A percentile compares a stretch with the other conserved stretches of the same genome.
These are phyloP conservation scores for Rhinoraja longicauda DNA, from an alignment of 2,797 vertebrate genomes.

Conservation along the genomic window DNA sequence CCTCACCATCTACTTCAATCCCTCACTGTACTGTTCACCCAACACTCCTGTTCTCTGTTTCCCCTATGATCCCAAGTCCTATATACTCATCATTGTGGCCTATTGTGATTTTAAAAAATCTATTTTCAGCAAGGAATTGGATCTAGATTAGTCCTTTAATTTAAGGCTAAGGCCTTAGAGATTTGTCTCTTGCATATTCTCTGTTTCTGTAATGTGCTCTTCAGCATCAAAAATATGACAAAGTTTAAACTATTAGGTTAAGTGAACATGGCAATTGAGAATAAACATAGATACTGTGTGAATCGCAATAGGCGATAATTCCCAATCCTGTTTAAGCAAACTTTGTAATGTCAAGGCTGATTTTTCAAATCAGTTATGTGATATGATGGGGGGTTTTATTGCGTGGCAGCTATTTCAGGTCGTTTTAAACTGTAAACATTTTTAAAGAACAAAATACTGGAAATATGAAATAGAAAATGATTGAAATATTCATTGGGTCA, in stretches of 20 bases:
- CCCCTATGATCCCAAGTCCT: not conserved
- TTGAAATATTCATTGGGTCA: no score
- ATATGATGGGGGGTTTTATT: not conserved
- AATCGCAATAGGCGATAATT: not conserved
- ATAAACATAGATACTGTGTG: not conserved
- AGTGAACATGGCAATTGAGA: no score
- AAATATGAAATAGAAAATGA: no score
- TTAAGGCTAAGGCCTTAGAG: no score
- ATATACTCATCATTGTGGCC: not conserved
- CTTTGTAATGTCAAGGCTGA: not conserved
- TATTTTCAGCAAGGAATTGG: not conserved
- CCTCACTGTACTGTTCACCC: not conserved
- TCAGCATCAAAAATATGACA: no score
- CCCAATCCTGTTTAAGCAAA: not conserved
- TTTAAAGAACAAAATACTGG: no score
- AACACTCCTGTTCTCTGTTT: not conserved
- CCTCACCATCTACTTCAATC: not conserved
- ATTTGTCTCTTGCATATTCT: no score
- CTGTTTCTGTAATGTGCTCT: no score
- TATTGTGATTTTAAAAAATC: not conserved
- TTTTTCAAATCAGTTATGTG: not conserved
- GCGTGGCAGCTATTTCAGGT: not conserved
- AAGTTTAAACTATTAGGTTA: no score
- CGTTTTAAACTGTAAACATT: not conserved
- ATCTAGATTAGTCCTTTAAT: no score